These are phyloP conservation scores for Drosophila merina DNA, from an alignment of 2,888 invertebrate genomes.

Conservation along the genomic window DNA sequence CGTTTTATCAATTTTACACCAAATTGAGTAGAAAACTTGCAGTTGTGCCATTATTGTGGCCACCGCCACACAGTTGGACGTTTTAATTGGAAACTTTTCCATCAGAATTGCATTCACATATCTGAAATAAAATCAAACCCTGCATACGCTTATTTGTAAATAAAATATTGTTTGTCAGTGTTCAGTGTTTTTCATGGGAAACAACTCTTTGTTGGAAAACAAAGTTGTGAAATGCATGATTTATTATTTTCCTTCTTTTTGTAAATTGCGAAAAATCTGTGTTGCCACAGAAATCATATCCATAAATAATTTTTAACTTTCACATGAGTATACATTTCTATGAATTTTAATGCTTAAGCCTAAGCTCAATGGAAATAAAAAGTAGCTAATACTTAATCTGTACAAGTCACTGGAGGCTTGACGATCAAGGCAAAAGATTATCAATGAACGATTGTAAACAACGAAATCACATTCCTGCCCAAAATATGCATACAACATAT, in stretches of 20 bases:
- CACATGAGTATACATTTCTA: not conserved
- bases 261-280: not conserved
- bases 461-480: not conserved
- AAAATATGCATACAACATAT: slow-evolving; percentile 35
- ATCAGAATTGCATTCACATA: slow-evolving; percentile 36
- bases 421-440: slow-evolving; percentile 8
- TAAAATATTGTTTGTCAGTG: slow-evolving; percentile 8
- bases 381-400: not conserved
- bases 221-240: not conserved
- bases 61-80: slow-evolving; percentile 10
- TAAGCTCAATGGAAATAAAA: not conserved
- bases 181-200: not conserved
- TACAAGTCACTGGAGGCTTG: slow-evolving; percentile 12
- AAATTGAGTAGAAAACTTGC: slow-evolving; percentile 25
- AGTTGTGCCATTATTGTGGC: not conserved
- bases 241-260: slow-evolving; percentile 15
- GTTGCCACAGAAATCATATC: not conserved
- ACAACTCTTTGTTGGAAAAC: not conserved
- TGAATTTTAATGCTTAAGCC: slow-evolving; percentile 2
- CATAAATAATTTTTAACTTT: slow-evolving; percentile 6
- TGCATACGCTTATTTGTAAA: slow-evolving; percentile 12
- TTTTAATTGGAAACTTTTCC: slow-evolving; percentile 57
- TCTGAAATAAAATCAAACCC: slow-evolving; percentile 66
- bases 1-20: slow-evolving; percentile 38
- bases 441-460: slow-evolving; percentile 16